Percentiles rank a stretch among this genome's conserved stretches.
phyloP scores from a whole-genome alignment of 2,113 vertebrate species.

The Corythoichthys intestinalis region DNA sequence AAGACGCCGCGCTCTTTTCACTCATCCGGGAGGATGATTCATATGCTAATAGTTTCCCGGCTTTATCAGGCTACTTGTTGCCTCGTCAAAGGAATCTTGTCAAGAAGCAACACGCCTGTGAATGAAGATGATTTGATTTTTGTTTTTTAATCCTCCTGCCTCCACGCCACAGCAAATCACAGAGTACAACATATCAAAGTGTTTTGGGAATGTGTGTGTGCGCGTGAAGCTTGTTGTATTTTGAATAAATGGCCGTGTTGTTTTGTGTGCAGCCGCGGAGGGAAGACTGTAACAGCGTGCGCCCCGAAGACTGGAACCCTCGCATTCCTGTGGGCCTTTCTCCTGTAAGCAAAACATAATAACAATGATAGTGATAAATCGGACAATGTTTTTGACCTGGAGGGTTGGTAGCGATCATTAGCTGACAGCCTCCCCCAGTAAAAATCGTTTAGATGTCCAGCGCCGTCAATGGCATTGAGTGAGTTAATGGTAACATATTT shows the following conservation, averaged over 20 bases:
- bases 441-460: too few relatives aligned
- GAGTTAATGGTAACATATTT: too few relatives aligned
- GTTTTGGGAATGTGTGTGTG: conserved; percentile 21
- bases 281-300: conserved; percentile 75
- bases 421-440: too few relatives aligned
- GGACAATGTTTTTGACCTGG: neutral
- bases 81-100: conserved; percentile 62
- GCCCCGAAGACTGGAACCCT: conserved; percentile 79
- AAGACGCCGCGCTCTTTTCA: conserved; percentile 27
- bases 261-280: conserved; percentile 69
- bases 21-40: conserved; percentile 47
- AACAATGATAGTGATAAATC: neutral
- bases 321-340: conserved; percentile 78
- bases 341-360: conserved; percentile 66
- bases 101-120: conserved; percentile 62
- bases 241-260: conserved; percentile 26
- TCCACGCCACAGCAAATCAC: conserved; percentile 49
- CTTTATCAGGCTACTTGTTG: conserved; percentile 66
- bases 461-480: too few relatives aligned
- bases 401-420: too few relatives aligned
- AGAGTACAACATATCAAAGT: conserved; percentile 43
- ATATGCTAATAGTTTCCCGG: conserved; percentile 58
- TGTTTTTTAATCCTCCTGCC: conserved; percentile 59
- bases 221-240: neutral
- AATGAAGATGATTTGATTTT: conserved; percentile 63